phyloP scores from a whole-genome alignment of 2,888 invertebrate species.

The Nomada ferruginata region DNA sequence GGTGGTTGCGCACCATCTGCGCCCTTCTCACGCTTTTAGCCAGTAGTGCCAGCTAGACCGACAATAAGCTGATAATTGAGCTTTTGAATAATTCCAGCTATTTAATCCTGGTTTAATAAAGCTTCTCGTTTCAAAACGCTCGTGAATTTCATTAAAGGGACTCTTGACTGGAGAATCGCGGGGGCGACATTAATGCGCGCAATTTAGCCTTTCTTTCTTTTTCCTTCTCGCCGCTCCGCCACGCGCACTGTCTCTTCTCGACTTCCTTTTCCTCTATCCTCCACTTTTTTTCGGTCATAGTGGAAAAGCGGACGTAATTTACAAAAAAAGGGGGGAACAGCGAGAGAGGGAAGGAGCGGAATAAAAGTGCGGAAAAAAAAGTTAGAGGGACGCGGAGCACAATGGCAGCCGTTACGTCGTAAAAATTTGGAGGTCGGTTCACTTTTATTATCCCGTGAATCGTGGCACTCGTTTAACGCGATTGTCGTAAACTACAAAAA shows the following conservation, averaged over 20 bases:
- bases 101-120: slow-evolving; percentile 77
- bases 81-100: slow-evolving; percentile 80
- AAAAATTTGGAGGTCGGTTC: slow-evolving; percentile 41
- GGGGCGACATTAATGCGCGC: slow-evolving; percentile 68
- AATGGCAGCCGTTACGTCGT: slow-evolving; percentile 40
- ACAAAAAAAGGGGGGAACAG: slow-evolving; percentile 1
- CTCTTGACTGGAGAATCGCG: slow-evolving; percentile 56
- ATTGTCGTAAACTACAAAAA: slow-evolving; percentile 20
- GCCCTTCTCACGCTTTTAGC: slow-evolving; percentile 76
- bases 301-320: slow-evolving; percentile 51
- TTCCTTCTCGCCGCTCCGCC: background rate
- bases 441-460: slow-evolving; percentile 49
- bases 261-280: background rate
- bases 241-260: background rate
- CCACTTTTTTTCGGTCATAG: slow-evolving; percentile 38
- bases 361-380: background rate
- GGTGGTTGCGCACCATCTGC: slow-evolving; percentile 73
- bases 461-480: slow-evolving; percentile 34
- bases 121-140: slow-evolving; percentile 69
- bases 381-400: slow-evolving; percentile 22
- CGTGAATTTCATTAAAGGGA: slow-evolving; percentile 71
- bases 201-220: slow-evolving; percentile 59
- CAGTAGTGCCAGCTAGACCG: slow-evolving; percentile 77
- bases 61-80: slow-evolving; percentile 83
- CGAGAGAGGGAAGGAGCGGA: background rate